A percentile compares a stretch with the other conserved stretches of the same genome.
Conservation (phyloP, 2,797 vertebrate genomes). For the Discoglossus pictus region DNA sequence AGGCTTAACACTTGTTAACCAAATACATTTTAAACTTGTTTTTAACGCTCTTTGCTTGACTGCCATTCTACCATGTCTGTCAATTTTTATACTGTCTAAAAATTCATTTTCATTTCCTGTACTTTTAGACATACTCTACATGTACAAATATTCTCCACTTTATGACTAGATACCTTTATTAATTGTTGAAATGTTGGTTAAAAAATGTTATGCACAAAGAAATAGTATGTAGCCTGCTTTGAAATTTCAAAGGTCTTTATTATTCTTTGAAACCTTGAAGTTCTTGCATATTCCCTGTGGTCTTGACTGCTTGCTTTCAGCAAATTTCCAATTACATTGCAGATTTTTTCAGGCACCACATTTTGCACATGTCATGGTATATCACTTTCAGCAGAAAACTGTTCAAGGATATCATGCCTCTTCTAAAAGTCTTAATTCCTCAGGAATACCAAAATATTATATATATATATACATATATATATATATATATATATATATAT, state of each 20-base stretch:
- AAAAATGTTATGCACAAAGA: constrained; percentile 31
- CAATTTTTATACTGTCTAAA: background rate
- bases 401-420: constrained; percentile 27
- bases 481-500: no score
- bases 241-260: constrained; percentile 48
- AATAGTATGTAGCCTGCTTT: constrained; percentile 44
- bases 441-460: constrained; percentile 19
- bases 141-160: constrained; percentile 24
- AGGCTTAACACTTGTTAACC: no score
- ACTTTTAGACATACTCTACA: constrained; percentile 7
- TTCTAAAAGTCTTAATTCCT: constrained; percentile 43
- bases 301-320: constrained; percentile 42
- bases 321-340: constrained; percentile 50
- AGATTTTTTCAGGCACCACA: constrained; percentile 33
- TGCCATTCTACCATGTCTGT: no score
- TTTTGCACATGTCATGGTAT: constrained; percentile 48
- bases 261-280: constrained; percentile 42
- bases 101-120: constrained; percentile 10
- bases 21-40: no score
- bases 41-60: no score
- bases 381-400: constrained; percentile 39
- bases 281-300: constrained; percentile 43
- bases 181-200: constrained; percentile 26
- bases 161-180: constrained; percentile 44
- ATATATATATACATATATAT: no score